A percentile compares a stretch with the other conserved stretches of the same genome.
These are phyloP conservation scores for Fulica atra DNA, from an alignment of 2,113 vertebrate species.

Conservation along the genomic window DNA sequence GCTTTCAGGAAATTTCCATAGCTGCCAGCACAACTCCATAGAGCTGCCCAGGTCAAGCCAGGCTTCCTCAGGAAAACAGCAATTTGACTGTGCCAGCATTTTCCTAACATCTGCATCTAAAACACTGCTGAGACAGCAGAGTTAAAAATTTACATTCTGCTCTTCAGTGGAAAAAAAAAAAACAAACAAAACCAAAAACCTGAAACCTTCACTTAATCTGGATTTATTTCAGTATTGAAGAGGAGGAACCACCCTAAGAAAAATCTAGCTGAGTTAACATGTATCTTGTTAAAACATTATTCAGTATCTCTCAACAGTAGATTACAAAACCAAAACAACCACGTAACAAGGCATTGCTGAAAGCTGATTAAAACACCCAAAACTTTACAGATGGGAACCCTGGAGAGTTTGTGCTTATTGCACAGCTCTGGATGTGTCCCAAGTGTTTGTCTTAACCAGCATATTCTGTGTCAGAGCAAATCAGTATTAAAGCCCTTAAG, in stretches of 20 bases:
- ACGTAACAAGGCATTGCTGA: not conserved
- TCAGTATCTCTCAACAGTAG: not conserved
- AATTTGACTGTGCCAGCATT: not conserved
- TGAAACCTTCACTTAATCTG: slow-evolving; percentile 12
- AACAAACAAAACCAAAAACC: not conserved
- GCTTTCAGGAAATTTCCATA: not conserved
- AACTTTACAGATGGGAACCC: not conserved
- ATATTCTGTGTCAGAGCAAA: not conserved
- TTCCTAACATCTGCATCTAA: slow-evolving; percentile 35
- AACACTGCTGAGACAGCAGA: slow-evolving; percentile 45
- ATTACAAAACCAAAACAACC: not conserved
- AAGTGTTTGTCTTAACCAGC: not conserved
- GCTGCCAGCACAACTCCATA: not conserved
- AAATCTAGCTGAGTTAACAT: not conserved
- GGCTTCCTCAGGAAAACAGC: slow-evolving; percentile 37
- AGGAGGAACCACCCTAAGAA: too few relatives aligned
- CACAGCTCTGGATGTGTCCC: not conserved
- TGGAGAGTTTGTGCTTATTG: not conserved
- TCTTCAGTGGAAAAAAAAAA: not conserved
- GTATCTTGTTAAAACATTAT: not conserved
- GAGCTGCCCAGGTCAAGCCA: not conserved
- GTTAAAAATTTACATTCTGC: slow-evolving; percentile 26
- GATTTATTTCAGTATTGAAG: slow-evolving; percentile 18
- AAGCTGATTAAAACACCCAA: not conserved
- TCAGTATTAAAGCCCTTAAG: not conserved